Conservation (phyloP, 2,797 vertebrate genomes). For the Sorex maritimensis region DNA sequence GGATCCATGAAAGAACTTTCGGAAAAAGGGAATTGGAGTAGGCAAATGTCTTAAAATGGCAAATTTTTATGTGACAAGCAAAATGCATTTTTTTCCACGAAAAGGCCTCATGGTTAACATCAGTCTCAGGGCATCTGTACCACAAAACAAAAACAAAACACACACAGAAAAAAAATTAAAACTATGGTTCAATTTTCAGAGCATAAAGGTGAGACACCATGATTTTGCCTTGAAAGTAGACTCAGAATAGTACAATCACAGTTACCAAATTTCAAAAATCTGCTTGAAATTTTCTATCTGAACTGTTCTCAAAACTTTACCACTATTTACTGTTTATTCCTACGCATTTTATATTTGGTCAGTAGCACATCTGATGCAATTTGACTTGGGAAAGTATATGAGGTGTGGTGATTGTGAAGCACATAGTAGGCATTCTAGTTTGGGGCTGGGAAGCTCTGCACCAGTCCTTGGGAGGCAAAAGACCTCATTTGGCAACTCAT, state of each 20-base stretch:
- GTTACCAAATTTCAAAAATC: neutral
- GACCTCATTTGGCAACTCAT: no score
- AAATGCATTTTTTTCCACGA: neutral
- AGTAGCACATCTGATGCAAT: no score
- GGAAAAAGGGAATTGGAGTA: neutral
- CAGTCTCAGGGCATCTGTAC: neutral
- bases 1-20: neutral
- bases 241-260: neutral
- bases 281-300: neutral
- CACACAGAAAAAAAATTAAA: neutral
- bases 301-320: neutral
- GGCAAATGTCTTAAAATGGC: slow-evolving; percentile 35
- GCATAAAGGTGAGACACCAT: neutral
- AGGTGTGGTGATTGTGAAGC: no score
- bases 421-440: no score
- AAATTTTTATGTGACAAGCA: neutral
- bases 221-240: neutral
- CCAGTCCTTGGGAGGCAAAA: no score
- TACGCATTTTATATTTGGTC: neutral
- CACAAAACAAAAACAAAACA: neutral
- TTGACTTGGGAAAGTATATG: no score
- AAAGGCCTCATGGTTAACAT: slow-evolving; percentile 9
- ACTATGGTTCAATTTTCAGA: slow-evolving; percentile 39
- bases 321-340: neutral
- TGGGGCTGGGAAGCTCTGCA: no score